A percentile compares a stretch with the other conserved stretches of the same genome.
phyloP scores from a whole-genome alignment of 2,113 vertebrate species.

The Phylloscopus trochilus region DNA sequence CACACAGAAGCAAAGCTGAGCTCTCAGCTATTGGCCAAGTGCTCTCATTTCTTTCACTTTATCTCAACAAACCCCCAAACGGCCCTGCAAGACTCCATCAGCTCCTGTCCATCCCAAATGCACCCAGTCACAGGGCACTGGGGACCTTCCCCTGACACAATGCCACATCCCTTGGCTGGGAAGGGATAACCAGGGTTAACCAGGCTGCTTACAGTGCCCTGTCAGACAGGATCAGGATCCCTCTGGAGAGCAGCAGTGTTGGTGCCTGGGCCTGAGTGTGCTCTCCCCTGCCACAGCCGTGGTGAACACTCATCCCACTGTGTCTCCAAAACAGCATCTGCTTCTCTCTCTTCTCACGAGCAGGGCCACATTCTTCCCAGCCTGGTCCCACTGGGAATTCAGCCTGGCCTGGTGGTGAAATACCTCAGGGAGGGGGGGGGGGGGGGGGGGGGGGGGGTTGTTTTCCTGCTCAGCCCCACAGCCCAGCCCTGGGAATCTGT shows the following conservation, averaged over 20 bases:
- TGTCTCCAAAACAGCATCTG: accelerated
- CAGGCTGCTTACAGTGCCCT: accelerated
- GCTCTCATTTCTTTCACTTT: neutral
- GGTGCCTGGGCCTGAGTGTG: accelerated
- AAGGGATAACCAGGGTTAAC: neutral
- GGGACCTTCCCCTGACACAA: neutral
- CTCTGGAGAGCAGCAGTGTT: neutral
- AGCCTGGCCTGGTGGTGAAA: neutral
- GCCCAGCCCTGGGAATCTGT: accelerated
- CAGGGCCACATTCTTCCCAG: accelerated
- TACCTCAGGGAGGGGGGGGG: neutral
- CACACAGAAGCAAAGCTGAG: neutral
- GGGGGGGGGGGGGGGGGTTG: accelerated
- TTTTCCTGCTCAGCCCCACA: neutral
- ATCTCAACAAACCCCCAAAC: accelerated
- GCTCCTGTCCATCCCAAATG: neutral
- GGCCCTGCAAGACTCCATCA: accelerated
- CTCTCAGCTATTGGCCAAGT: neutral
- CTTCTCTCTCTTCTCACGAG: neutral
- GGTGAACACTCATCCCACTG: neutral
- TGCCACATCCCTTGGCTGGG: neutral
- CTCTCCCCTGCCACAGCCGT: neutral
- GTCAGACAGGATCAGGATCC: neutral
- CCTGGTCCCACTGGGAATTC: neutral
- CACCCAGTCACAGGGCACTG: neutral